Evolutionary conservation across 2,888 invertebrate species (phyloP).

Genomic region (Lasioglossum oenotherae): DNA sequence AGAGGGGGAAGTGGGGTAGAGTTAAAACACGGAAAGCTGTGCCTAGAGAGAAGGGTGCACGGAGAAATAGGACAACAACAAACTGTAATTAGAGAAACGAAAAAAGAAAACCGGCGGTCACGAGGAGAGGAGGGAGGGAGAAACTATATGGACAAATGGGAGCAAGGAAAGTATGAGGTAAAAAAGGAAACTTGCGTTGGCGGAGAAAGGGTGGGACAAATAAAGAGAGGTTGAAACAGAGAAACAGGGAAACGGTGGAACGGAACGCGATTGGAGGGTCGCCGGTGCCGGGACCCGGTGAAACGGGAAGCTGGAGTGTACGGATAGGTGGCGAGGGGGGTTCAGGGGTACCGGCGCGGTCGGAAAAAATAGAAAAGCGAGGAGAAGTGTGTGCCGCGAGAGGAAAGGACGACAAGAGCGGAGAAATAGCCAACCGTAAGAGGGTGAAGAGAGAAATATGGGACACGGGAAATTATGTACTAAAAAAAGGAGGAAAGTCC

Average conservation of each 20-base stretch:
- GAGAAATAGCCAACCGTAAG: slow-evolving; percentile 22
- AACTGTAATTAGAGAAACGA: slow-evolving; percentile 49
- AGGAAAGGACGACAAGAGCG: slow-evolving; percentile 7
- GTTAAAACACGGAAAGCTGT: not conserved
- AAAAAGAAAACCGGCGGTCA: slow-evolving; percentile 15
- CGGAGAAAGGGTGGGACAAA: slow-evolving; percentile 28
- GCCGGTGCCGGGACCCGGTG: not conserved
- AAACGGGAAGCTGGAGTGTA: not conserved
- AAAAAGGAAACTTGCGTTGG: slow-evolving; percentile 40
- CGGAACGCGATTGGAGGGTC: slow-evolving; percentile 16
- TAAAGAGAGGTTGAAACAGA: slow-evolving; percentile 31
- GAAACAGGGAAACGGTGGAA: slow-evolving; percentile 43
- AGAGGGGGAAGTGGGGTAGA: not conserved
- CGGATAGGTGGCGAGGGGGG: not conserved
- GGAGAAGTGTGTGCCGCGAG: slow-evolving; percentile 8
- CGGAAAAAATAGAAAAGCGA: slow-evolving; percentile 26
- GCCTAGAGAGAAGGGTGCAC: not conserved
- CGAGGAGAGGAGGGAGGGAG: not conserved
- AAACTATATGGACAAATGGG: slow-evolving; percentile 46
- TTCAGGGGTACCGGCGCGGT: not conserved
- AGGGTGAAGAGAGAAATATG: slow-evolving; percentile 53
- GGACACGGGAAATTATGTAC: slow-evolving; percentile 50
- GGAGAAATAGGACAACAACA: slow-evolving; percentile 46
- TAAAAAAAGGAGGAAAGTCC: slow-evolving; percentile 25
- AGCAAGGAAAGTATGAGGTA: slow-evolving; percentile 28